Conservation (phyloP, 2,797 vertebrate species). For the Mormyrops boulengeri region DNA sequence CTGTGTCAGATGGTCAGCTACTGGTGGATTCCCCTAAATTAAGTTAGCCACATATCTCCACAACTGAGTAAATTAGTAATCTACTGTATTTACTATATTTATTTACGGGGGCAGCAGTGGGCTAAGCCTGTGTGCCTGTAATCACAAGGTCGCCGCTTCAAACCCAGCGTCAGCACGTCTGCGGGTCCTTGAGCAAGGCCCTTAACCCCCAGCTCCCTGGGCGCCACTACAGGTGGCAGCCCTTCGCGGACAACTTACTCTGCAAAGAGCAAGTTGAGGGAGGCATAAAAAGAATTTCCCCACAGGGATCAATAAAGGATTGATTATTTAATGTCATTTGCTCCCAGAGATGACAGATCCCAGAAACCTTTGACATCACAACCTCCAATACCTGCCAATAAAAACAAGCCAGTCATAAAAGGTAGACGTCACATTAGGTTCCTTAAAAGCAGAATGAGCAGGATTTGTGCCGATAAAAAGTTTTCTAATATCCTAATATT, state of each 20-base stretch:
- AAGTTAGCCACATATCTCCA: not conserved
- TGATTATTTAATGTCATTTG: not conserved
- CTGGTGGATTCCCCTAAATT: not conserved
- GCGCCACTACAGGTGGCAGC: no score
- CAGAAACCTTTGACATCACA: not conserved
- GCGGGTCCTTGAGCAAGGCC: no score
- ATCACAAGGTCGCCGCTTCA: no score
- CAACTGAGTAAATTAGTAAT: not conserved
- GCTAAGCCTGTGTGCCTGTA: no score
- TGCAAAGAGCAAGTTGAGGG: no score
- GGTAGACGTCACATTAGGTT: not conserved
- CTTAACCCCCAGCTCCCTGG: no score
- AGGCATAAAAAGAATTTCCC: no score
- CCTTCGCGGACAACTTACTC: no score
- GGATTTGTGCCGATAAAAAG: not conserved
- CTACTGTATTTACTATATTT: no score
- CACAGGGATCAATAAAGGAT: no score
- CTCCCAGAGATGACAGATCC: not conserved
- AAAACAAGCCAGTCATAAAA: not conserved
- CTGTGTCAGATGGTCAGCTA: not conserved
- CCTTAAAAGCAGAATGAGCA: not conserved
- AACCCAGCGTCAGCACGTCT: no score
- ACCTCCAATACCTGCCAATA: not conserved
- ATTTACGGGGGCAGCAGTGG: no score
- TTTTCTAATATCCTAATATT: not conserved